These are phyloP conservation scores for Cinclus mexicanus DNA, from an alignment of 2,113 vertebrate genomes.

Conservation along the genomic window DNA sequence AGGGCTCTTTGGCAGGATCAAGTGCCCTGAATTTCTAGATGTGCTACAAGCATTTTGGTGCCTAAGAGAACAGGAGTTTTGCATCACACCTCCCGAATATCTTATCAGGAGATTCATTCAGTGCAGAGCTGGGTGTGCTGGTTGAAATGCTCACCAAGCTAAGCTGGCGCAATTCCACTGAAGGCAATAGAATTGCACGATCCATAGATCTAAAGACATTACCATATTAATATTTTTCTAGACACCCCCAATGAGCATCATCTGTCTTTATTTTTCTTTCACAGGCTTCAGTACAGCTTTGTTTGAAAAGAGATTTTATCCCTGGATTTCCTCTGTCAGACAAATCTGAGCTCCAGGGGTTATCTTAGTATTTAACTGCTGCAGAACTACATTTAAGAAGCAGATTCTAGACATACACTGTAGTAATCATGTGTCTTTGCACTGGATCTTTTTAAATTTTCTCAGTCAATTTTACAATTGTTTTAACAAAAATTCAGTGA, in stretches of 20 bases:
- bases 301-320: not conserved
- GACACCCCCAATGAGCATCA: not conserved
- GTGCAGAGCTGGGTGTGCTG: not conserved
- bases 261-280: not conserved
- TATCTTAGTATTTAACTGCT: not conserved
- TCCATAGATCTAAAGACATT: not conserved
- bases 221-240: not conserved
- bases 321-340: conserved; percentile 39
- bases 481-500: not conserved
- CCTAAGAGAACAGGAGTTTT: not conserved
- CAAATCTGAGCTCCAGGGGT: conserved; percentile 14
- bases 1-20: not conserved
- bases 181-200: not conserved
- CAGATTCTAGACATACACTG: not conserved
- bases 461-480: not conserved
- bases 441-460: not conserved
- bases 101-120: not conserved
- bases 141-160: not conserved
- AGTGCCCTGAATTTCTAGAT: not conserved
- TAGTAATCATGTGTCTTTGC: not conserved
- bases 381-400: not conserved
- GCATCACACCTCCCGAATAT: not conserved
- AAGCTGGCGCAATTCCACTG: not conserved
- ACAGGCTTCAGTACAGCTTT: not conserved
- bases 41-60: not conserved